Conservation (phyloP, 1,140 invertebrate genomes). For the Neodiprion pinetum region DNA sequence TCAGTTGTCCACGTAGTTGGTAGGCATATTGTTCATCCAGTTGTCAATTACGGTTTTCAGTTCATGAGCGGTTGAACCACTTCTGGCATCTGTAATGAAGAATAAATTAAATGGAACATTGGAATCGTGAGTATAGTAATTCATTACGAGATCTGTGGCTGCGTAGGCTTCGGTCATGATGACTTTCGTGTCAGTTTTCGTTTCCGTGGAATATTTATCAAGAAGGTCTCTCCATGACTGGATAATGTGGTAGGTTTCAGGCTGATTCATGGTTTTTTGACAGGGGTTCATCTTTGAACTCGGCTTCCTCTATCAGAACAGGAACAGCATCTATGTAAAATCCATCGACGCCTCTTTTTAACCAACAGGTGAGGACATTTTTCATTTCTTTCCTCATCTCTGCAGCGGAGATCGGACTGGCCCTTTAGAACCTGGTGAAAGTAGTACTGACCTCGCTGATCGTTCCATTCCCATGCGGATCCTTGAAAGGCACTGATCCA, state of each 20-base stretch:
- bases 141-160: constrained; percentile 62
- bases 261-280: constrained; percentile 62
- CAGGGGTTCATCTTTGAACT: constrained; percentile 65
- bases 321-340: constrained; percentile 73
- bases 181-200: constrained; percentile 57
- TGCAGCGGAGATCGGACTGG: constrained; percentile 76
- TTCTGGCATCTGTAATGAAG: constrained; percentile 60
- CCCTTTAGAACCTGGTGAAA: constrained; percentile 67
- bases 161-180: constrained; percentile 71
- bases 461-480: constrained; percentile 66
- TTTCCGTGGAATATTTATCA: constrained; percentile 60
- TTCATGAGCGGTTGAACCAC: constrained; percentile 62
- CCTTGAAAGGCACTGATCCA: constrained; percentile 57
- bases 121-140: constrained; percentile 67
- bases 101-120: constrained; percentile 69
- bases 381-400: constrained; percentile 68
- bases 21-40: constrained; percentile 67
- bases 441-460: constrained; percentile 65
- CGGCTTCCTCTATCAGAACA: constrained; percentile 64
- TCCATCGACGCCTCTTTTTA: constrained; percentile 73
- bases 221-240: constrained; percentile 67
- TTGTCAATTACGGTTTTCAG: constrained; percentile 63
- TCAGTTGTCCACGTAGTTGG: constrained; percentile 63
- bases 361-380: constrained; percentile 68
- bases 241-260: constrained; percentile 68